Percentiles rank a stretch among this genome's conserved stretches.
Conservation (phyloP, 2,888 invertebrate genomes). For the Crocallis elinguaria region DNA sequence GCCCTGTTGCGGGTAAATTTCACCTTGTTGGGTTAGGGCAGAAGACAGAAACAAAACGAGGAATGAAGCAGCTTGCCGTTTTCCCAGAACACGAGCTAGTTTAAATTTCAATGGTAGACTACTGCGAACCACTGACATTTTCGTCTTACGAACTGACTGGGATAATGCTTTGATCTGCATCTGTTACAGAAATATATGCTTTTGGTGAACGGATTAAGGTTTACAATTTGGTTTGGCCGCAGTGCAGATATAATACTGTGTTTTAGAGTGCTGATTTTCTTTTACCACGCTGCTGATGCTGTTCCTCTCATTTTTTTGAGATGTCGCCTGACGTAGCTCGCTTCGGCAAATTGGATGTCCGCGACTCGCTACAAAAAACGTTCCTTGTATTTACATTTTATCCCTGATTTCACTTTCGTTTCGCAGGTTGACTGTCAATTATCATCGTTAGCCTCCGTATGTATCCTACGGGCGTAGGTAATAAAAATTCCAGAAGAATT, state of each 20-base stretch:
- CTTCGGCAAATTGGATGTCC: slow-evolving; percentile 21
- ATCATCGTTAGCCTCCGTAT: background rate
- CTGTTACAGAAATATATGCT: slow-evolving; percentile 13
- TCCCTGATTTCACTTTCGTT: slow-evolving; percentile 17
- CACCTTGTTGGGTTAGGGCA: slow-evolving; percentile 66
- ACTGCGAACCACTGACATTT: slow-evolving; percentile 72
- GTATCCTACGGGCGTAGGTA: background rate
- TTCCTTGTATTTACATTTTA: slow-evolving; percentile 10
- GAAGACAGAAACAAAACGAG: slow-evolving; percentile 48
- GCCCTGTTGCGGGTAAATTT: slow-evolving; percentile 45
- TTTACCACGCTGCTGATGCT: slow-evolving; percentile 24
- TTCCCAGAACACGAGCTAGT: slow-evolving; percentile 76
- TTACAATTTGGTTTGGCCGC: background rate
- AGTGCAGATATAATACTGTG: background rate
- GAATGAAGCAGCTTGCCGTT: slow-evolving; percentile 52
- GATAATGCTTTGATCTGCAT: slow-evolving; percentile 72
- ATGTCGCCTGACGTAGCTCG: too few species aligned
- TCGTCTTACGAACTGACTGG: slow-evolving; percentile 79
- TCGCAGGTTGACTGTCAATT: slow-evolving; percentile 7
- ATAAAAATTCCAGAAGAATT: too few species aligned
- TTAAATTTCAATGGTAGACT: slow-evolving; percentile 81
- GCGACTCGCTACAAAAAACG: slow-evolving; percentile 11
- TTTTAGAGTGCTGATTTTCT: slow-evolving; percentile 16
- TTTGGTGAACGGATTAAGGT: slow-evolving; percentile 1
- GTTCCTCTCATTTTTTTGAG: slow-evolving; percentile 24